These are phyloP conservation scores for Furcula furcula DNA, from an alignment of 2,888 invertebrate genomes.

Conservation along the genomic window DNA sequence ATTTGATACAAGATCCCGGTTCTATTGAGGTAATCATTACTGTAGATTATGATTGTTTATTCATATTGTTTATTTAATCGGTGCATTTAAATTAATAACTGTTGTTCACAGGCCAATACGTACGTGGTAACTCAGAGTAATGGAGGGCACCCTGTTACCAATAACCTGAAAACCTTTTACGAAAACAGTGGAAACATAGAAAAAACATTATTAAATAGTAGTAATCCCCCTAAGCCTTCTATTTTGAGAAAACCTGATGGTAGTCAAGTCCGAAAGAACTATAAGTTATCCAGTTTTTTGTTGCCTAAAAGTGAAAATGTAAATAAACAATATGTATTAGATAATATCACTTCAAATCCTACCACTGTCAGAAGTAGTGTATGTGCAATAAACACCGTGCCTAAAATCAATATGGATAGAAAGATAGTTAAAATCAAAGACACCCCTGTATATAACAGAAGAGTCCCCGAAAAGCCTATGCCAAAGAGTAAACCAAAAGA, in stretches of 20 bases:
- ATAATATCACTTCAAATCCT: conserved; percentile 53
- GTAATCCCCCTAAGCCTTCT: conserved; percentile 42
- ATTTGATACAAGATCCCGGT: conserved; percentile 67
- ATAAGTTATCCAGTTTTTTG: conserved; percentile 68
- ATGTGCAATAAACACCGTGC: conserved; percentile 35
- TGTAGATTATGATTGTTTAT: background rate
- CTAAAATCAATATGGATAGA: conserved; percentile 62
- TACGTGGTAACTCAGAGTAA: conserved; percentile 54
- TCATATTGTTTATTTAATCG: background rate
- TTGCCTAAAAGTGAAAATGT: conserved; percentile 56
- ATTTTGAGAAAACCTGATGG: conserved; percentile 52
- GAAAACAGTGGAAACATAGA: conserved; percentile 76
- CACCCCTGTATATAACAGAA: conserved; percentile 42
- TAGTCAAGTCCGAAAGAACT: conserved; percentile 57
- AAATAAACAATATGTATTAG: conserved; percentile 46
- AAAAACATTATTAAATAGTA: conserved; percentile 45
- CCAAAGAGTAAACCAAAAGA: conserved; percentile 75
- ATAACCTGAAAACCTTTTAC: conserved; percentile 74
- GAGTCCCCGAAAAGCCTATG: conserved; percentile 46
- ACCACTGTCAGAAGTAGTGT: conserved; percentile 29
- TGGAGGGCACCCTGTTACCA: conserved; percentile 52
- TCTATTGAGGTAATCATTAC: conserved; percentile 60
- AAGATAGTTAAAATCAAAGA: conserved; percentile 66
- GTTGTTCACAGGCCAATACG: conserved; percentile 56
- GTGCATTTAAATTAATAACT: no score